phyloP scores from a whole-genome alignment of 2,113 vertebrate genomes.

The Suncus etruscus region DNA sequence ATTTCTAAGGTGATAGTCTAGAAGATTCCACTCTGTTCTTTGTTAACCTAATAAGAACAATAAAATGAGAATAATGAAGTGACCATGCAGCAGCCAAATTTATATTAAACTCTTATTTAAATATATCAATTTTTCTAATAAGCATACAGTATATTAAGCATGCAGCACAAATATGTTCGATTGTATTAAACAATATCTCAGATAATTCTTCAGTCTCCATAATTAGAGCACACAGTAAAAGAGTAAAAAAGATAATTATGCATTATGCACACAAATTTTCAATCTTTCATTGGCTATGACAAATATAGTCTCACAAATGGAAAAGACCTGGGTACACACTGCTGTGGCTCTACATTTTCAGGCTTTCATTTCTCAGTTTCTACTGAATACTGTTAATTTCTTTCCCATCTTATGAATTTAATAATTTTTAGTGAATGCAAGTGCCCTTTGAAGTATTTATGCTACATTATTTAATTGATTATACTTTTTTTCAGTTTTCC shows the following conservation, averaged over 20 bases:
- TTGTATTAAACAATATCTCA: slow-evolving; percentile 58
- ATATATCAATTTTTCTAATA: background rate
- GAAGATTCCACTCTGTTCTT: background rate
- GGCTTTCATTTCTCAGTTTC: slow-evolving; percentile 4
- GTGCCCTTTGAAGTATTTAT: background rate
- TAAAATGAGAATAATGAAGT: slow-evolving; percentile 8
- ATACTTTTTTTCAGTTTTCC: background rate
- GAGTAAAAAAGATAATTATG: background rate
- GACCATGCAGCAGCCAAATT: slow-evolving; percentile 39
- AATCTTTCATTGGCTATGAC: background rate
- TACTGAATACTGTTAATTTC: slow-evolving; percentile 2
- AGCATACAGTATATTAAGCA: background rate
- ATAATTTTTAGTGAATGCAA: background rate
- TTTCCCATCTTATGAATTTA: slow-evolving; percentile 12
- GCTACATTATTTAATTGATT: background rate
- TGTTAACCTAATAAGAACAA: slow-evolving; percentile 59
- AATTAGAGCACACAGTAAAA: slow-evolving; percentile 14
- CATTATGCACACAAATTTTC: slow-evolving; percentile 18
- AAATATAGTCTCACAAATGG: slow-evolving; percentile 6
- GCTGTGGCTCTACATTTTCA: background rate
- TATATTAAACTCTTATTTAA: slow-evolving; percentile 66
- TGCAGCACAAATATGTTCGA: slow-evolving; percentile 27
- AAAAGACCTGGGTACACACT: slow-evolving; percentile 8
- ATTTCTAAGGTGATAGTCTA: background rate
- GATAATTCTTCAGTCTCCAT: background rate